Evolutionary conservation across 2,113 vertebrate species (phyloP), one percentile per base, ranked within the genome.

Genomic region (Anhinga rufa): DNA sequence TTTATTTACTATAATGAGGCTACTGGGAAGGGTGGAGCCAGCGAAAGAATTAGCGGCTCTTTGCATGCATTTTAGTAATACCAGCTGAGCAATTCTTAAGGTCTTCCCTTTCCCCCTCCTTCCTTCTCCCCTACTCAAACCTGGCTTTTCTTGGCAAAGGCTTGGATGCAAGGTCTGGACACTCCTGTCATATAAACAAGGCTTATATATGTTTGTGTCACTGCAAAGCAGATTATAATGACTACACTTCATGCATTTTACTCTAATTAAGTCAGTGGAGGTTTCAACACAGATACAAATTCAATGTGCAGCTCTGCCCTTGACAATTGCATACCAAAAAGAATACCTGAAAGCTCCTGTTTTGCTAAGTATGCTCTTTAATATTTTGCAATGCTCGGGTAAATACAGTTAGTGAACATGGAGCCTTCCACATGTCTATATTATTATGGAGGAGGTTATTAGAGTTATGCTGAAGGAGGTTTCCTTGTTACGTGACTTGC

Each of bases 1-100:
- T 48, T 93, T 95, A 91, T 95, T 96, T 96, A 88, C 90, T 88
- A 34, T 93, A 92, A 96, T 92, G 90, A 96, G 91, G 76, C 83
- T 83, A 34, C 48, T 71, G 75, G 88, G 92, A 88, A 94, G 90
- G 88, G 64, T 54, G 83, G 86, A 87, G 88, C 84, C 88, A 95
- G 86, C 0, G 2, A 91, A 94, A 96, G 86, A 62, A 72, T 86
- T 66, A 65, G 64, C 0, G 20, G 81, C 82, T 92, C 54, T 94
- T 90, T 93, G 81, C 78, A 68, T 83, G 75, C 4, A 1, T 91
- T 93, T 96, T 74, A 93, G 77, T 85, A 90, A 20, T 70, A 92
- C 51, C 80, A 88, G 64, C 83, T 76, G 70, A 92, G 64, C 46
- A 89, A 58, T 78, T 44, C 79, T 88, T 90, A 64, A 0, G 0